These are phyloP conservation scores for Gymnocephalus cernua DNA, from an alignment of 2,113 vertebrate genomes.

Conservation along the genomic window DNA sequence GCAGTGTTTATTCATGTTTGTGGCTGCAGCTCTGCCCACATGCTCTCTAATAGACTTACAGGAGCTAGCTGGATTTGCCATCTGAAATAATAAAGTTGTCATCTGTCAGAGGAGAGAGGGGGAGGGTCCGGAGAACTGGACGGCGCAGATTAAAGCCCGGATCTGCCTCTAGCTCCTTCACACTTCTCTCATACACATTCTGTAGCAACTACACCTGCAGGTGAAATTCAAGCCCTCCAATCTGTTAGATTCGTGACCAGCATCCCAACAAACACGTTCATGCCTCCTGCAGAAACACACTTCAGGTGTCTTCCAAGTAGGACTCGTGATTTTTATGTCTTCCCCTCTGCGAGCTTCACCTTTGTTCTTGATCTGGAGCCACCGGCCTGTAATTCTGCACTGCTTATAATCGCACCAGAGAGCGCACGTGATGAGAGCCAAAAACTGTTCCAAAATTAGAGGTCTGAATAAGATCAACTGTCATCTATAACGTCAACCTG, in stretches of 20 bases:
- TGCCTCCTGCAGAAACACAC: slow-evolving; percentile 23
- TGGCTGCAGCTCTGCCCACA: slow-evolving; percentile 58
- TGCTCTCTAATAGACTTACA: slow-evolving; percentile 57
- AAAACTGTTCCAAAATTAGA: slow-evolving; percentile 61
- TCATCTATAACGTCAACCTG: slow-evolving; percentile 31
- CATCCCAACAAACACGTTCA: slow-evolving; percentile 55
- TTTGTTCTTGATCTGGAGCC: slow-evolving; percentile 39
- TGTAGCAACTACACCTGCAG: slow-evolving; percentile 47
- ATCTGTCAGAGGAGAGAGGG: slow-evolving; percentile 80
- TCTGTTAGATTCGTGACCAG: slow-evolving; percentile 63
- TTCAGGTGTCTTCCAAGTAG: slow-evolving; percentile 40
- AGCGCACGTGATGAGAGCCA: slow-evolving; percentile 21
- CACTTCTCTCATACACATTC: slow-evolving; percentile 52
- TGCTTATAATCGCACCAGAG: slow-evolving; percentile 33
- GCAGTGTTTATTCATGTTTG: slow-evolving; percentile 68
- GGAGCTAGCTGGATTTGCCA: slow-evolving; percentile 71
- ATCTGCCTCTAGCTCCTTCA: slow-evolving; percentile 76
- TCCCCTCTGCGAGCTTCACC: slow-evolving; percentile 3
- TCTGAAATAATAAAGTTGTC: slow-evolving; percentile 86
- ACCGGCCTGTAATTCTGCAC: slow-evolving; percentile 31
- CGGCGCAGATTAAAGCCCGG: slow-evolving; percentile 73
- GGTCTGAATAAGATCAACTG: slow-evolving; percentile 38
- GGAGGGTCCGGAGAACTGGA: slow-evolving; percentile 59
- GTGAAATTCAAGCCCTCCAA: slow-evolving; percentile 66
- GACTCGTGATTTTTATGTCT: slow-evolving; percentile 33